Evolutionary conservation across 2,113 vertebrate species (phyloP).

Genomic region (Pachycephala philippinensis): DNA sequence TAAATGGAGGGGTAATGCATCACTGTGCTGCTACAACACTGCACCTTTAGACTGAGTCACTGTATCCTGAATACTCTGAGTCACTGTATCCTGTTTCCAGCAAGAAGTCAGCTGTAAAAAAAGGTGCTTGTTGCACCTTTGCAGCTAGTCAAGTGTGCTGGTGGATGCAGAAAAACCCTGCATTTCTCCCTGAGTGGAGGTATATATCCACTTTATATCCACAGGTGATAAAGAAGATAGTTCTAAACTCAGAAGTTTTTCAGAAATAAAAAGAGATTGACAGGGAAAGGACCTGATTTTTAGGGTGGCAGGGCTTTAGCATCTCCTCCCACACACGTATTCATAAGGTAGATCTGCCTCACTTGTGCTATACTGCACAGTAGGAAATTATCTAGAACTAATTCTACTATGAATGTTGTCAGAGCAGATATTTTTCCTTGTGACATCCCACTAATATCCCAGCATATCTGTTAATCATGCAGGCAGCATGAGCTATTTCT

Average conservation of each 20-base stretch:
- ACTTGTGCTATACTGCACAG: neutral
- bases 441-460: neutral
- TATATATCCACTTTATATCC: neutral
- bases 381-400: neutral
- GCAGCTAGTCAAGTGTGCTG: neutral
- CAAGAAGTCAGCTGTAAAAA: neutral
- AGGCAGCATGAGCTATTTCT: neutral
- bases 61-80: neutral
- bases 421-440: neutral
- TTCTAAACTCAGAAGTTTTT: neutral
- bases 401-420: neutral
- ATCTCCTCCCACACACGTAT: neutral
- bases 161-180: neutral
- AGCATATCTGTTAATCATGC: neutral
- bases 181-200: neutral
- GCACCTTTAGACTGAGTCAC: neutral
- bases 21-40: neutral
- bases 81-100: neutral
- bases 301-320: neutral
- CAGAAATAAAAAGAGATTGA: neutral
- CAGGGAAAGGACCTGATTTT: neutral
- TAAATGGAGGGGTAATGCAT: rapidly evolving
- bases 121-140: neutral
- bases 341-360: neutral
- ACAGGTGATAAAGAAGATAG: neutral